These are phyloP conservation scores for Heliconius eleuchia DNA, from an alignment of 1,140 invertebrate species.

Conservation along the genomic window DNA sequence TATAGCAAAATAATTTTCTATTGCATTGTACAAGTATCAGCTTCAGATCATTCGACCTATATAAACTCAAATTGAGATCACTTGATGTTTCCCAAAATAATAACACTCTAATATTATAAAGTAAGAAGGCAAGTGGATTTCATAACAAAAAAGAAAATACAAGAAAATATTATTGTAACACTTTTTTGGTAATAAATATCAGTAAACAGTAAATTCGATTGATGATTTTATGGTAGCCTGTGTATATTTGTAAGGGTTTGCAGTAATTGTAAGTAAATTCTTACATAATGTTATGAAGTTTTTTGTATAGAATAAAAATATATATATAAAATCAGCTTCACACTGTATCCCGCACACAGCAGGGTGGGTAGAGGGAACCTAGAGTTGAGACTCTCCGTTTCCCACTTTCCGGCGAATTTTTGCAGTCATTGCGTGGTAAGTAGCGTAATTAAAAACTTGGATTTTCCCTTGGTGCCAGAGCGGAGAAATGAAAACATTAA, in stretches of 20 bases:
- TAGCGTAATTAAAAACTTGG: too few species aligned
- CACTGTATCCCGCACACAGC: too few species aligned
- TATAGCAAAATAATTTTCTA: neutral
- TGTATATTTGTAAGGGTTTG: neutral
- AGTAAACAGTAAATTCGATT: neutral
- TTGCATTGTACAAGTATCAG: slow-evolving; percentile 3
- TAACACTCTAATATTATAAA: slow-evolving; percentile 7
- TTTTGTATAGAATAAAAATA: neutral
- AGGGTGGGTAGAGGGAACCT: too few species aligned
- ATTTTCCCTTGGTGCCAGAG: too few species aligned
- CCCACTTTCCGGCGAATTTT: too few species aligned
- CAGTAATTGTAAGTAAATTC: neutral
- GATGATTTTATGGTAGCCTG: neutral
- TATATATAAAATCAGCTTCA: too few species aligned
- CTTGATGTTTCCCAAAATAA: slow-evolving; percentile 5
- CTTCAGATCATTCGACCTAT: neutral
- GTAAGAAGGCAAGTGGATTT: slow-evolving; percentile 1
- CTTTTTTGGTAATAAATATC: neutral
- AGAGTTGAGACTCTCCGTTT: too few species aligned
- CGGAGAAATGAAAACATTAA: too few species aligned
- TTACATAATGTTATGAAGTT: neutral
- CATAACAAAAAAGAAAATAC: neutral
- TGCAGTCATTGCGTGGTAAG: too few species aligned
- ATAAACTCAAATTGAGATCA: neutral
- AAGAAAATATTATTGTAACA: neutral